Conservation (phyloP, 2,797 vertebrate genomes). For the Pseudochirops corinnae region DNA sequence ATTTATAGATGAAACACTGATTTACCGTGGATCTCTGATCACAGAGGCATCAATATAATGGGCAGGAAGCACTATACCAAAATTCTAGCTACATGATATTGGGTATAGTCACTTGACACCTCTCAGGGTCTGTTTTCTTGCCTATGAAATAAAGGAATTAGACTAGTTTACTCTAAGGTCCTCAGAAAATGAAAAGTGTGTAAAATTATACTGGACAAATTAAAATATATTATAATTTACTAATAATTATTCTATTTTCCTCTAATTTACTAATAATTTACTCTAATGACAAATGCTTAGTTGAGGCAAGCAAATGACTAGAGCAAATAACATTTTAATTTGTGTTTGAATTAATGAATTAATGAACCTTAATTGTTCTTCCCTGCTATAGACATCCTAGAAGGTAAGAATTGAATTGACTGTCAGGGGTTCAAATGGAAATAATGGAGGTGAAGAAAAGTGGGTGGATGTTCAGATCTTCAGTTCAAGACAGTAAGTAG, state of each 20-base stretch:
- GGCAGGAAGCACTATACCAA: neutral
- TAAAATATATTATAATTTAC: constrained; percentile 60
- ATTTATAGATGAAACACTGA: neutral
- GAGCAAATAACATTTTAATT: constrained; percentile 70
- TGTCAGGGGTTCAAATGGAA: constrained; percentile 58
- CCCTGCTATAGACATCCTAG: constrained; percentile 67
- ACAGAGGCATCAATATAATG: neutral
- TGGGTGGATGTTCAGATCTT: neutral
- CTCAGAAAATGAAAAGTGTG: constrained; percentile 54
- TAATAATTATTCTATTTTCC: constrained; percentile 35
- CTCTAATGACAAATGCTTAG: constrained; percentile 68
- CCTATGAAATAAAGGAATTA: neutral
- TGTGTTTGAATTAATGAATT: constrained; percentile 68
- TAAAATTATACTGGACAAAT: constrained; percentile 68
- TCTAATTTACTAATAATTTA: constrained; percentile 39
- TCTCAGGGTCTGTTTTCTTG: neutral
- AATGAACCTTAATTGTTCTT: constrained; percentile 74
- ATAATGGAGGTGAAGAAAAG: constrained; percentile 55
- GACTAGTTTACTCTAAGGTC: neutral
- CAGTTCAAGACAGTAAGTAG: constrained; percentile 23
- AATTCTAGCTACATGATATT: neutral
- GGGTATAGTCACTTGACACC: neutral
- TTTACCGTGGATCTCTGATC: neutral
- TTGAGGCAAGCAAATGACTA: constrained; percentile 65
- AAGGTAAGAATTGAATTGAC: constrained; percentile 57